Evolutionary conservation across 2,888 invertebrate genomes (phyloP).

Genomic region (Drosophila dives): DNA sequence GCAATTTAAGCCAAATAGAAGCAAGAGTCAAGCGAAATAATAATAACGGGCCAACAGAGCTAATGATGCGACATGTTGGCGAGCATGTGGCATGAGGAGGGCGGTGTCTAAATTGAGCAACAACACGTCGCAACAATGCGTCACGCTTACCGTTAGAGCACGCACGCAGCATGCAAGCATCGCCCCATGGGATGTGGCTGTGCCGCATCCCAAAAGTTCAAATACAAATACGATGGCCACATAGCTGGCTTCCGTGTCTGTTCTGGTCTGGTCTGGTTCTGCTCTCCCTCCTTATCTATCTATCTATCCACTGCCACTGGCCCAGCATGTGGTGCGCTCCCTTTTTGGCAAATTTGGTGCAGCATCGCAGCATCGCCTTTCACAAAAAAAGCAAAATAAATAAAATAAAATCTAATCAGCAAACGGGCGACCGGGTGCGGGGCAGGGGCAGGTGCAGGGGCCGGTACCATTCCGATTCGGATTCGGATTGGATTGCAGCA

Average conservation of each 20-base stretch:
- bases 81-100: constrained; percentile 11
- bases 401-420: constrained; percentile 70
- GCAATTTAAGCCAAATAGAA: constrained; percentile 66
- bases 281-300: neutral
- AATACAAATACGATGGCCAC: constrained; percentile 42
- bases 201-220: constrained; percentile 59
- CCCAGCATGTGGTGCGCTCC: constrained; percentile 77
- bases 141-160: constrained; percentile 76
- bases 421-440: constrained; percentile 31
- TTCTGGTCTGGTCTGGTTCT: neutral
- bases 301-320: constrained; percentile 30
- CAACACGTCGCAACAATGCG: constrained; percentile 46
- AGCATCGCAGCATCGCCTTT: constrained; percentile 67
- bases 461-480: constrained; percentile 36
- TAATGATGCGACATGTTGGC: constrained; percentile 75
- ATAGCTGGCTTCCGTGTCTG: constrained; percentile 26
- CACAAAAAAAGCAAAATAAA: constrained; percentile 34
- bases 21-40: constrained; percentile 54
- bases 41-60: constrained; percentile 67
- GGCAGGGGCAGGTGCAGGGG: neutral
- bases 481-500: constrained; percentile 68
- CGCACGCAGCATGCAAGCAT: constrained; percentile 53
- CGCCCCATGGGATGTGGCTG: constrained; percentile 50
- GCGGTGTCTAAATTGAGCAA: constrained; percentile 32
- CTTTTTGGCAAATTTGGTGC: constrained; percentile 81